phyloP scores from a whole-genome alignment of 2,888 invertebrate species.

The Iphiclides podalirius region DNA sequence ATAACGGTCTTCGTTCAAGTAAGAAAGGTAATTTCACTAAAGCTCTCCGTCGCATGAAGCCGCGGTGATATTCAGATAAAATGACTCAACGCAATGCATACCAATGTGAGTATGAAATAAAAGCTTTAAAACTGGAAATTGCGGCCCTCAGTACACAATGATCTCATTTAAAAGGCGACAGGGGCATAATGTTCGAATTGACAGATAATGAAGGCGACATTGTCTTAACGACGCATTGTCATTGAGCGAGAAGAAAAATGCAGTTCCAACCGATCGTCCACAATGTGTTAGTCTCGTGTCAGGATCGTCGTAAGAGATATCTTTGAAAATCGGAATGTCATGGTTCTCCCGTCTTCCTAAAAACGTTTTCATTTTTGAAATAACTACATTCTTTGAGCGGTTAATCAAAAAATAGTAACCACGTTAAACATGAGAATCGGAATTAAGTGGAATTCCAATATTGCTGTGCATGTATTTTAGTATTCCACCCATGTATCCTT shows the following conservation, averaged over 20 bases:
- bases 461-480: too few relatives aligned
- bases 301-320: slow-evolving; percentile 67
- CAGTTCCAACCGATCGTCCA: slow-evolving; percentile 58
- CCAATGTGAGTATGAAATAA: slow-evolving; percentile 13
- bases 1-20: neutral
- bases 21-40: slow-evolving; percentile 1
- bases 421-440: too few relatives aligned
- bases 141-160: slow-evolving; percentile 5
- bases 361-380: too few relatives aligned
- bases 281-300: slow-evolving; percentile 49
- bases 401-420: too few relatives aligned
- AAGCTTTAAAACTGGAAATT: slow-evolving; percentile 17
- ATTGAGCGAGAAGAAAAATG: slow-evolving; percentile 46
- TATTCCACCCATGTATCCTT: too few relatives aligned
- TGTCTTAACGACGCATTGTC: slow-evolving; percentile 65
- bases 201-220: slow-evolving; percentile 40
- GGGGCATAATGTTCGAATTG: slow-evolving; percentile 21
- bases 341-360: too few relatives aligned
- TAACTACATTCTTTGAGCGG: too few relatives aligned
- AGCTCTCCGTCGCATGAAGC: neutral
- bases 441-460: too few relatives aligned
- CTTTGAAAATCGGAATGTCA: slow-evolving; percentile 50
- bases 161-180: slow-evolving; percentile 30
- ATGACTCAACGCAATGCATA: slow-evolving; percentile 11
- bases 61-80: slow-evolving; percentile 11